Evolutionary conservation across 2,797 vertebrate genomes (phyloP).

Genomic region (Anguilla anguilla): DNA sequence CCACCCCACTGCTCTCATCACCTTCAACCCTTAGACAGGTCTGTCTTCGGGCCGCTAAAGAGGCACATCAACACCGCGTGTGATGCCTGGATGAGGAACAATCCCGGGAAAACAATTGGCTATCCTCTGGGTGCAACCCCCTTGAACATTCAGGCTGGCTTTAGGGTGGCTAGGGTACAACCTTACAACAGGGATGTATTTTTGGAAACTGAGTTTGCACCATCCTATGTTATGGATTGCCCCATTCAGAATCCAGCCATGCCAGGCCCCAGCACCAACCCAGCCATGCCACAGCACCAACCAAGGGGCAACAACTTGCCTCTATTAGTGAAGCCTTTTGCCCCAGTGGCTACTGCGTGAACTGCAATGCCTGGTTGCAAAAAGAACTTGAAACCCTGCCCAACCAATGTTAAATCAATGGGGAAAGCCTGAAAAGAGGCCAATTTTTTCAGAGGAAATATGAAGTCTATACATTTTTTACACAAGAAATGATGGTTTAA

Average conservation of each 20-base stretch:
- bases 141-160: slow-evolving; percentile 5
- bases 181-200: slow-evolving; percentile 28
- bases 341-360: no score
- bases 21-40: slow-evolving; percentile 12
- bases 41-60: slow-evolving; percentile 26
- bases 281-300: no score
- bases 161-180: background rate
- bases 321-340: no score
- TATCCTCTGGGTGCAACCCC: background rate
- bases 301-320: no score
- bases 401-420: no score
- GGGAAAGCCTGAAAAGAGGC: no score
- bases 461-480: no score
- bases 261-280: background rate
- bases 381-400: no score
- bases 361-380: no score
- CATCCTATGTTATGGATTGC: background rate
- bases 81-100: slow-evolving; percentile 32
- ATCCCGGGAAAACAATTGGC: slow-evolving; percentile 20
- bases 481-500: no score
- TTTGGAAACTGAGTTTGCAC: background rate
- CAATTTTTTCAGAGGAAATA: no score
- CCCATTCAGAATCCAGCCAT: background rate
- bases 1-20: background rate
- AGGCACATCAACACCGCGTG: background rate